These are phyloP conservation scores for Netelia melanura DNA, from an alignment of 2,888 invertebrate genomes.

Conservation along the genomic window DNA sequence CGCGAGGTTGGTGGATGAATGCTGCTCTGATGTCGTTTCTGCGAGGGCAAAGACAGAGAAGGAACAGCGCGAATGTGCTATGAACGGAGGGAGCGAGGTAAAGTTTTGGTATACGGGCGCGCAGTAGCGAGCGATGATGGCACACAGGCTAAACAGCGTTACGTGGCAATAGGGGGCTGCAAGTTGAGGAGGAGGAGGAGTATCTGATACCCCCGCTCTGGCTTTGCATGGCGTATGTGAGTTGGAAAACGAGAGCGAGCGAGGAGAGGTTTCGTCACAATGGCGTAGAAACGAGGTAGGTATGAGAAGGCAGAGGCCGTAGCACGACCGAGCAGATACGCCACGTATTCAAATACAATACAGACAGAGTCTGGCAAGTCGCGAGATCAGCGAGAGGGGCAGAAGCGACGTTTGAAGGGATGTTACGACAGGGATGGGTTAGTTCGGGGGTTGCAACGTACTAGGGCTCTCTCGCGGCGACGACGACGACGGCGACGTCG, in stretches of 20 bases:
- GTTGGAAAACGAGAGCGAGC: slow-evolving; percentile 27
- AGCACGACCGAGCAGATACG: slow-evolving; percentile 78
- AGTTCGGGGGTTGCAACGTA: slow-evolving; percentile 61
- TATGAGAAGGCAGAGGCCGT: slow-evolving; percentile 55
- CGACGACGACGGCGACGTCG: slow-evolving; percentile 68
- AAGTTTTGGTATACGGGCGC: slow-evolving; percentile 45
- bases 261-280: slow-evolving; percentile 64
- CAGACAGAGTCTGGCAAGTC: slow-evolving; percentile 78
- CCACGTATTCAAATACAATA: slow-evolving; percentile 83
- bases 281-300: slow-evolving; percentile 52
- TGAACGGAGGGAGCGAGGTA: slow-evolving; percentile 62
- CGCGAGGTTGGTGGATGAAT: slow-evolving; percentile 45
- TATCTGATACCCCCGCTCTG: slow-evolving; percentile 22
- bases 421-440: slow-evolving; percentile 19
- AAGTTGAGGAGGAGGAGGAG: slow-evolving; percentile 6
- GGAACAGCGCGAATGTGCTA: slow-evolving; percentile 39
- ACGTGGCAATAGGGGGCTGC: slow-evolving; percentile 31
- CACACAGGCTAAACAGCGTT: slow-evolving; percentile 51
- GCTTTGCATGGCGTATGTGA: slow-evolving; percentile 3
- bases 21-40: slow-evolving; percentile 40
- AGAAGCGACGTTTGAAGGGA: slow-evolving; percentile 63
- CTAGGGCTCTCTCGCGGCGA: slow-evolving; percentile 65
- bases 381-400: slow-evolving; percentile 52
- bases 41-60: slow-evolving; percentile 51
- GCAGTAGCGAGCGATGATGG: slow-evolving; percentile 58